These are phyloP conservation scores for Physella acuta DNA, from an alignment of 1,140 invertebrate species.

Conservation along the genomic window DNA sequence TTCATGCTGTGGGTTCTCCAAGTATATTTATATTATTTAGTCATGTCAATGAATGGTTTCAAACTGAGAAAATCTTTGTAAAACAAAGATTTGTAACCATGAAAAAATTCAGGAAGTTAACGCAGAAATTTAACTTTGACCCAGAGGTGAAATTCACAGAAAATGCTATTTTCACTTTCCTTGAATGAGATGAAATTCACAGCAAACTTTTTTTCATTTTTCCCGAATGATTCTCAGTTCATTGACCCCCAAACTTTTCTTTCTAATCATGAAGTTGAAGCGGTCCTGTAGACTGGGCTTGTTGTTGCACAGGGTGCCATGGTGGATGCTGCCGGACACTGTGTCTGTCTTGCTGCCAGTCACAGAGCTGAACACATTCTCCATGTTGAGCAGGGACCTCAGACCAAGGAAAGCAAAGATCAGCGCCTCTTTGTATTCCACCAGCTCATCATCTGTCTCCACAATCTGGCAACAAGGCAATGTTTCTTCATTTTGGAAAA, in stretches of 20 bases:
- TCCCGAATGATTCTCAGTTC: conserved; percentile 16
- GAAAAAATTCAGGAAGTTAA: too few species aligned
- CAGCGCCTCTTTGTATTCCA: conserved; percentile 54
- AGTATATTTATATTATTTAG: too few species aligned
- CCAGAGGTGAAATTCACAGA: too few species aligned
- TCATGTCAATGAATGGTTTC: too few species aligned
- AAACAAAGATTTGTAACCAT: too few species aligned
- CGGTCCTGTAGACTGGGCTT: conserved; percentile 10
- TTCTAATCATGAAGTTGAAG: conserved; percentile 17
- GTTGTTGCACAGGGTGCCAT: conserved; percentile 9
- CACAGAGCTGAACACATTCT: conserved; percentile 43
- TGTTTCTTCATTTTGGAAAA: background rate
- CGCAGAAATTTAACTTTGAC: too few species aligned
- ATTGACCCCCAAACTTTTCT: conserved; percentile 8
- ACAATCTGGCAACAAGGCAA: conserved; percentile 10
- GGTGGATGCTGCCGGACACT: conserved; percentile 53
- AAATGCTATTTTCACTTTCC: too few species aligned
- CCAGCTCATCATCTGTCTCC: conserved; percentile 44
- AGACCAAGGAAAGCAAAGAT: conserved; percentile 53
- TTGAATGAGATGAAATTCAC: too few species aligned
- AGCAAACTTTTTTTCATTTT: too few species aligned
- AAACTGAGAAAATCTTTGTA: too few species aligned
- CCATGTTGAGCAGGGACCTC: conserved; percentile 43
- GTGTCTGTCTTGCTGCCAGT: conserved; percentile 43
- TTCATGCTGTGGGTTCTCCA: too few species aligned